phyloP scores from a whole-genome alignment of 2,113 vertebrate species.

The Saguinus midas region DNA sequence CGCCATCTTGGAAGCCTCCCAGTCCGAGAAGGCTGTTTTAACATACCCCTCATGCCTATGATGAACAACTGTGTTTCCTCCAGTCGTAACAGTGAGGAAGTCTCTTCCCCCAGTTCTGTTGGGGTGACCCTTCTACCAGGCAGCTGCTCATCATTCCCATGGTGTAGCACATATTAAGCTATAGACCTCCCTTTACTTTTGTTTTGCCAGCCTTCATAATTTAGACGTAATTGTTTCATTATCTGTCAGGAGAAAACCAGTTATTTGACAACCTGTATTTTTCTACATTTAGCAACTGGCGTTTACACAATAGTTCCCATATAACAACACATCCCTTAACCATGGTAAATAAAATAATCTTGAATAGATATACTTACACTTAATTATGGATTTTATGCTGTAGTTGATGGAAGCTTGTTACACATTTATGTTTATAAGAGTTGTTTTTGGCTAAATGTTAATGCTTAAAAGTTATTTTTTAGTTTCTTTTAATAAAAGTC shows the following conservation, averaged over 20 bases:
- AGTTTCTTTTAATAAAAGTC: neutral
- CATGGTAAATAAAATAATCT: slow-evolving; percentile 63
- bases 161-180: neutral
- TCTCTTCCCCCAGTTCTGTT: neutral
- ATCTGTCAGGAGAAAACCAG: neutral
- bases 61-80: neutral
- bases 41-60: accelerated
- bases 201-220: neutral
- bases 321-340: slow-evolving; percentile 9
- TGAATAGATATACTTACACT: slow-evolving; percentile 8
- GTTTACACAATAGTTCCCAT: slow-evolving; percentile 21
- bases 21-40: neutral
- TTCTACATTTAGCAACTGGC: slow-evolving; percentile 51
- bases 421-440: slow-evolving; percentile 26
- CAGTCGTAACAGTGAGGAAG: neutral
- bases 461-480: slow-evolving; percentile 31
- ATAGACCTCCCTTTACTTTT: neutral
- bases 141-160: neutral
- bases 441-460: slow-evolving; percentile 41
- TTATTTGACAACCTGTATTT: slow-evolving; percentile 50
- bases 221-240: neutral
- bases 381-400: slow-evolving; percentile 46
- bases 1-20: too few species aligned
- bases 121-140: neutral
- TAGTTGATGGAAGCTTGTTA: slow-evolving; percentile 11